These are phyloP conservation scores for Laodelphax striatellus DNA, from an alignment of 1,140 invertebrate genomes.

Conservation along the genomic window DNA sequence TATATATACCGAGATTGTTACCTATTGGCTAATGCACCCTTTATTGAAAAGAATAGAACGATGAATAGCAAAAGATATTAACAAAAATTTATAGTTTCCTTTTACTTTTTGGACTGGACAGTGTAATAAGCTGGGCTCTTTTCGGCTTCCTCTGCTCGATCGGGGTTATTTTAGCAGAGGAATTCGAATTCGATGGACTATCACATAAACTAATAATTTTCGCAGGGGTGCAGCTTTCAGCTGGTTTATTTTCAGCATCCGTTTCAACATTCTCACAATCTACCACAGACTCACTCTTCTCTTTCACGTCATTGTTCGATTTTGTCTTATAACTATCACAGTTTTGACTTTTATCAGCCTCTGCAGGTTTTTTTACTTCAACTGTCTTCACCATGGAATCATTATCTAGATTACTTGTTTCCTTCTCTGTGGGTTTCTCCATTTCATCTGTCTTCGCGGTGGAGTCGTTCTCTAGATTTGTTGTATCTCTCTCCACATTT, in stretches of 20 bases:
- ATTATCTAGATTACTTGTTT: neutral
- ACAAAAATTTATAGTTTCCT: conserved; percentile 5
- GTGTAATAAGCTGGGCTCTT: conserved; percentile 55
- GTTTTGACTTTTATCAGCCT: conserved; percentile 22
- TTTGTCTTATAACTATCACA: conserved; percentile 21
- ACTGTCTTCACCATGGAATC: neutral
- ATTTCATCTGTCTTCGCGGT: neutral
- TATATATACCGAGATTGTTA: too few relatives aligned
- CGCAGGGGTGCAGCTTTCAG: neutral
- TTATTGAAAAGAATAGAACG: too few relatives aligned
- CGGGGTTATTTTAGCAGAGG: neutral
- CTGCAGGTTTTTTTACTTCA: conserved; percentile 3
- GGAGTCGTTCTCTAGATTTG: neutral
- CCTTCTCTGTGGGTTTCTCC: conserved; percentile 1
- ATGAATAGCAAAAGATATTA: too few relatives aligned
- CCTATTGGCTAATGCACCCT: too few relatives aligned
- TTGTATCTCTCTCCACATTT: too few relatives aligned
- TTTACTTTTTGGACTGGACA: conserved; percentile 57
- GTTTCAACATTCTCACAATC: conserved; percentile 17
- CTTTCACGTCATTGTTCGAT: conserved; percentile 16
- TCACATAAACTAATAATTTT: neutral
- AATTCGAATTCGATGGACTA: neutral
- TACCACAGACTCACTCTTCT: conserved; percentile 10
- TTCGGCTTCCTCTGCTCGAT: conserved; percentile 26
- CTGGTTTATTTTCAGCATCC: neutral